Percentiles rank a stretch among this genome's conserved stretches.
Evolutionary conservation across 2,888 invertebrate species (phyloP).

Genomic region (Cryptosula pallasiana): DNA sequence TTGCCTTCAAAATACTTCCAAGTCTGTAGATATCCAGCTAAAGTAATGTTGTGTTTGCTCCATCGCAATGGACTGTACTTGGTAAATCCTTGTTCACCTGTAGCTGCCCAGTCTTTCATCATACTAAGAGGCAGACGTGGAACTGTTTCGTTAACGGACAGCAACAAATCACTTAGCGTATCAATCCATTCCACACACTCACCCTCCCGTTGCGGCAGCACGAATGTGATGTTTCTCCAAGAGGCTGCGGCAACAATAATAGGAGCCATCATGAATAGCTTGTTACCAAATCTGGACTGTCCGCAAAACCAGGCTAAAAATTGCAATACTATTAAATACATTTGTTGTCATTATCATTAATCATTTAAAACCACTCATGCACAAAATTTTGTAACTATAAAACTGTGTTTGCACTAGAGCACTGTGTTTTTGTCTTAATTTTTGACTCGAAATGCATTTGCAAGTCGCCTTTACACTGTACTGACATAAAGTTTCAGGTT

Average conservation of each 20-base stretch:
- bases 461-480: no score
- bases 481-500: no score
- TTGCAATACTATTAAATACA: no score
- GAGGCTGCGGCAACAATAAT: not conserved
- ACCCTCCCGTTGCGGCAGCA: not conserved
- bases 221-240: not conserved
- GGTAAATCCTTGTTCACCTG: not conserved
- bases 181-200: not conserved
- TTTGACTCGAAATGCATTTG: no score
- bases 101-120: not conserved
- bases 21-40: not conserved
- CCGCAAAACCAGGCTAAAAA: not conserved
- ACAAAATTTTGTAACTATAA: no score
- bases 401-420: no score
- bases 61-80: not conserved
- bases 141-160: not conserved
- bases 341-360: no score
- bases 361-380: no score
- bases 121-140: not conserved
- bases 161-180: not conserved
- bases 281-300: not conserved
- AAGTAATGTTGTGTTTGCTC: not conserved
- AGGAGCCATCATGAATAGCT: not conserved
- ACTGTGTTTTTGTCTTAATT: no score
- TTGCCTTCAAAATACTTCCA: slow-evolving; percentile 11